Conservation (phyloP, 1,140 invertebrate genomes). For the Lordiphosa stackelbergi region DNA sequence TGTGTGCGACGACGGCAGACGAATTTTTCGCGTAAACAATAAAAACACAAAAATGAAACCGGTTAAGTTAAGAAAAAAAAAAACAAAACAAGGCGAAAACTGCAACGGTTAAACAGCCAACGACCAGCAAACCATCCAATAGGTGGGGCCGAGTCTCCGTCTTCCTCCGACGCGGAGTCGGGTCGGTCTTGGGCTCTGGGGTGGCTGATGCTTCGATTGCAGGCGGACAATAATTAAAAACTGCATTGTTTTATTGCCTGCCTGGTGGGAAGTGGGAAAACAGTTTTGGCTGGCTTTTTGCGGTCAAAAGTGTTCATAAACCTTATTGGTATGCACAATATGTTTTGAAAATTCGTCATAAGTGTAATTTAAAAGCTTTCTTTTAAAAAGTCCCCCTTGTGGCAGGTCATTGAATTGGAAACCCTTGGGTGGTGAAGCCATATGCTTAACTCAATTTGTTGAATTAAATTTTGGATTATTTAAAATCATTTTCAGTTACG, state of each 20-base stretch:
- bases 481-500: no score
- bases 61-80: conserved; percentile 35
- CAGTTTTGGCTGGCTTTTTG: conserved; percentile 20
- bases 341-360: no score
- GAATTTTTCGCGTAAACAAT: conserved; percentile 68
- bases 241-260: conserved; percentile 58
- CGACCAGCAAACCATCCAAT: conserved; percentile 15
- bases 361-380: no score
- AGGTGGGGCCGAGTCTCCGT: conserved; percentile 2
- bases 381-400: no score
- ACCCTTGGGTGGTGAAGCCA: no score
- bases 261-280: background rate
- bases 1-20: conserved; percentile 38
- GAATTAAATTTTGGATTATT: no score
- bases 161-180: background rate
- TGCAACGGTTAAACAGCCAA: conserved; percentile 52
- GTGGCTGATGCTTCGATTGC: conserved; percentile 64
- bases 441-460: no score
- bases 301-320: no score
- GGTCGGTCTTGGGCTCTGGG: conserved; percentile 15
- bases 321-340: no score
- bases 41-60: conserved; percentile 62
- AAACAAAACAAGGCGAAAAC: conserved; percentile 34
- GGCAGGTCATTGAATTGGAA: no score
- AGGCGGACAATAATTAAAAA: conserved; percentile 68